Base-by-base conservation (phyloP, 2,888 invertebrate genomes). In the Gryllus longicercus region DNA sequence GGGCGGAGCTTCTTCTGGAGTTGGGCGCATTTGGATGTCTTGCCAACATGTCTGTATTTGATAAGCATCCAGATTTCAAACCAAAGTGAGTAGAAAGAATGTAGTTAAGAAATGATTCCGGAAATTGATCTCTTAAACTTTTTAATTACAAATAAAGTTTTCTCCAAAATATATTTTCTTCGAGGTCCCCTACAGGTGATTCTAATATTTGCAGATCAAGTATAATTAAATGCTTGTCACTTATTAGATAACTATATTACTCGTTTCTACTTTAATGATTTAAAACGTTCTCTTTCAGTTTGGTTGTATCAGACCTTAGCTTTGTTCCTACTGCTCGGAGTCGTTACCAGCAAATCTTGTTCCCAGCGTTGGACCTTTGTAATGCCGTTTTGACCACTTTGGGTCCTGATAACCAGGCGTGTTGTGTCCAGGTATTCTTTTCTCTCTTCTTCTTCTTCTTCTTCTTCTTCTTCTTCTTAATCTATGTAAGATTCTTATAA, bases 341-440 rank as follows among this genome's bases (percentile, higher is more conserved):
- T 79, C 91, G 96, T 77, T 97, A 95, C 87, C 92, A 95, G 76
- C 94, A 95, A 85, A 92, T 97, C 78, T 89, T 96, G 82, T 90
- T 95, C 79, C 96, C 97, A 0, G 94, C 95, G 25, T 87, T 97
- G 81, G 91, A 93, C 83, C 88, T 97, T 21, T 96, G 95, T 86
- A 93, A 95, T 85, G 92, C 94, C 16, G 87, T 97, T 77, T 89
- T 97, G 38, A 94, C 95, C 0, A 93, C 96, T 0, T 89, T 97
- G 78, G 96, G 96, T 50, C 90, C 93, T 0, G 93, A 94, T 84
- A 96, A 97, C 88, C 92, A 93, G 86, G 93, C 95, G 79, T 95
- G 94, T 78, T 91, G 94, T 18, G 88, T 92, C 12, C 96, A 96
- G 89, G 92, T 86, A 80, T 38, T 78, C 8, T 16, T 75, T 14